phyloP scores from a whole-genome alignment of 2,888 invertebrate species.

The Unio pictorum region DNA sequence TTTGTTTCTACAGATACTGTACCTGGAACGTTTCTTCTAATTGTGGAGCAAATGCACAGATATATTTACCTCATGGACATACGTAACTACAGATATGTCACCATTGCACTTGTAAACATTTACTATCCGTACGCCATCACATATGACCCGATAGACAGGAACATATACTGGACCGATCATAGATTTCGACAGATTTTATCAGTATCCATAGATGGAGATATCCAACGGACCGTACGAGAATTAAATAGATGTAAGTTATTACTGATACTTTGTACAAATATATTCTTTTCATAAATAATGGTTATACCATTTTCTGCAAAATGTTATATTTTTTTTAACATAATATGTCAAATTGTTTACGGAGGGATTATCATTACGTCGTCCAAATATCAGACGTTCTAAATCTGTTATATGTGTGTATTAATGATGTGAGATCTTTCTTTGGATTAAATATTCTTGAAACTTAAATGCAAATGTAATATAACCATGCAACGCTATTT shows the following conservation, averaged over 20 bases:
- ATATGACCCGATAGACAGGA: constrained; percentile 83
- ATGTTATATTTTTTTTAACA: too few species aligned
- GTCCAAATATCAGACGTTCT: too few species aligned
- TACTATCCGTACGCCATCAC: constrained; percentile 87
- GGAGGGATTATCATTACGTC: too few species aligned
- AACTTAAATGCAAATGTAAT: too few species aligned
- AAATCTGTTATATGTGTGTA: too few species aligned
- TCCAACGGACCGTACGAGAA: constrained; percentile 34
- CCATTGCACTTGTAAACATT: constrained; percentile 33
- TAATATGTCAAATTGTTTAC: too few species aligned
- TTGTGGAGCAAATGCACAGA: constrained; percentile 72
- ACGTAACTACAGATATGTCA: constrained; percentile 72
- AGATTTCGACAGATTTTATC: constrained; percentile 61
- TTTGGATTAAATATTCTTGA: too few species aligned
- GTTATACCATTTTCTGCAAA: too few species aligned
- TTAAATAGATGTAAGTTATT: constrained; percentile 34
- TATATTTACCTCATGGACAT: constrained; percentile 85
- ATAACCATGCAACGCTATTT: too few species aligned
- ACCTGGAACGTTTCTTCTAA: constrained; percentile 58
- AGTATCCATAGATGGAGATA: constrained; percentile 44
- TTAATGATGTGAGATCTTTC: too few species aligned
- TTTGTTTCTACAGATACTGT: constrained; percentile 18
- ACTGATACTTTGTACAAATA: too few species aligned
- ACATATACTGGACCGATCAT: constrained; percentile 85
- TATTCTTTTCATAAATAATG: too few species aligned